Evolutionary conservation across 2,113 vertebrate species (phyloP), one percentile per base, ranked within the genome.

Genomic region (Psittacara wagleri): DNA sequence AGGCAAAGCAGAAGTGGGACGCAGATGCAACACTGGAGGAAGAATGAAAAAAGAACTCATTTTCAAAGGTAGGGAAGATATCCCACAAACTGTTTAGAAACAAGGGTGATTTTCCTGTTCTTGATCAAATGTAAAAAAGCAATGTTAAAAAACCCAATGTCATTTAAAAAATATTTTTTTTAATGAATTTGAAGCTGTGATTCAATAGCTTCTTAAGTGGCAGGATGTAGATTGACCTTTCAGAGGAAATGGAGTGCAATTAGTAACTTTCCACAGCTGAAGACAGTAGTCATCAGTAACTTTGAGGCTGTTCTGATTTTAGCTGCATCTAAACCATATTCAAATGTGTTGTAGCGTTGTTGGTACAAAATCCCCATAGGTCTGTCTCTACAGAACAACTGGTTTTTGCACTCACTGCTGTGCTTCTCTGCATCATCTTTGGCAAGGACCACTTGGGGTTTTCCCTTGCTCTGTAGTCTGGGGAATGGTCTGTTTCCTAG

Each of bases 61-160:
- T 66, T 83, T 29, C 64, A 77, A 78, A 92, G 64, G 41, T 39
- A 67, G 10, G 48, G 44, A 82, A 57, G 39, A 37, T 5, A 19
- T 57, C 18, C 48, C 73, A 48, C 48, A 68, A 76, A 73, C 55
- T 12, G 3, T 39, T 54, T 51, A 61, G 62, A 89, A 82, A 37
- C 25, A 1, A 72, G 28, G 31, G 16, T 62, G 52, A 64, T 76
- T 95, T 79, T 72, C 48, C 46, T 72, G 18, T 64, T 44, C 44
- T 73, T 64, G 41, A 85, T 86, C 48, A 87, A 55, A 82, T 17
- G 10, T 64, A 68, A 72, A 61, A 69, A 83, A 43, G 9, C 0
- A 0, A 2, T 28, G 43, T 43, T 76, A 25, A 87, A 79, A 81
- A 82, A 22, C 1, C 9, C 0, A 0, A 5, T 55, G 20, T 41